Evolutionary conservation across 2,888 invertebrate genomes (phyloP).

Genomic region (Lycia hirtaria): DNA sequence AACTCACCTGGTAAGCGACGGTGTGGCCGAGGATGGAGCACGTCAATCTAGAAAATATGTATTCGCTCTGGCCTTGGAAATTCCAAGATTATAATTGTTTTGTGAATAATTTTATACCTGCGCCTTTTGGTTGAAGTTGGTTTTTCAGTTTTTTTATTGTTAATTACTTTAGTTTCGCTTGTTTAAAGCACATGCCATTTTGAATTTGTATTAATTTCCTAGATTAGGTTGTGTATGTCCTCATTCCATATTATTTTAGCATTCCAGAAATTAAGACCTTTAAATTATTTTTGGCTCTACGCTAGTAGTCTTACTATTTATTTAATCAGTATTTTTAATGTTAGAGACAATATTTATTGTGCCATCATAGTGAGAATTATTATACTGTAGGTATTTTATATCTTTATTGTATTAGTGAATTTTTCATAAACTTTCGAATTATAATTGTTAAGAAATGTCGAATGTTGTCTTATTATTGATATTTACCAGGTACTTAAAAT

Average conservation of each 20-base stretch:
- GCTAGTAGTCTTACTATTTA: slow-evolving; percentile 6
- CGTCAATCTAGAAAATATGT: too few species aligned
- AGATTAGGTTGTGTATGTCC: slow-evolving; percentile 6
- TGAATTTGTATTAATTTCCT: background rate
- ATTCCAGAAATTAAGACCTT: slow-evolving; percentile 15
- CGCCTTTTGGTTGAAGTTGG: too few species aligned
- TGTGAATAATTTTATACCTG: too few species aligned
- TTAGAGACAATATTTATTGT: slow-evolving; percentile 14
- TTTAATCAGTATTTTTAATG: slow-evolving; percentile 15
- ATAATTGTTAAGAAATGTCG: background rate
- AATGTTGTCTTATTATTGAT: background rate
- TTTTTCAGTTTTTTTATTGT: too few species aligned
- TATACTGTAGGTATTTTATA: slow-evolving; percentile 4
- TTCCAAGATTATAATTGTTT: too few species aligned
- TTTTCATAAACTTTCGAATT: background rate
- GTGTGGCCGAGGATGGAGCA: too few species aligned
- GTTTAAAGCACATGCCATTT: slow-evolving; percentile 11
- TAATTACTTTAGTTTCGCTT: background rate
- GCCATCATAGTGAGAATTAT: slow-evolving; percentile 18
- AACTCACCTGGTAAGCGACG: too few species aligned
- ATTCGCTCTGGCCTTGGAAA: too few species aligned
- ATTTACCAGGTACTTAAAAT: background rate
- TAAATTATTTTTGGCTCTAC: slow-evolving; percentile 13
- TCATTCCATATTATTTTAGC: slow-evolving; percentile 24
- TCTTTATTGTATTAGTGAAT: background rate